phyloP scores from a whole-genome alignment of 2,797 vertebrate genomes.

The Dicrostonyx torquatus region DNA sequence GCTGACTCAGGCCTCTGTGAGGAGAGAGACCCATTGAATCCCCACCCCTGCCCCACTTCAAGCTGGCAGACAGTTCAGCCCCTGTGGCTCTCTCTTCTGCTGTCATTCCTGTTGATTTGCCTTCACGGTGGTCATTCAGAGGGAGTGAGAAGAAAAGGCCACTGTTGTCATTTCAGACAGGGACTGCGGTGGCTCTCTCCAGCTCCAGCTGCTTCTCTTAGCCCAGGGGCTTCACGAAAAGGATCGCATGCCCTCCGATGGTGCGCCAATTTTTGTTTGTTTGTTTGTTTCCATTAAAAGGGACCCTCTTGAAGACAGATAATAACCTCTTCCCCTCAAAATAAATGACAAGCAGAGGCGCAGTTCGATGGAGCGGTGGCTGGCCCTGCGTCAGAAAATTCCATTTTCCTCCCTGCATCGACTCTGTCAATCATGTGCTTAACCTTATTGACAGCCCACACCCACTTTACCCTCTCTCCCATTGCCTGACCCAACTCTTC shows the following conservation, averaged over 20 bases:
- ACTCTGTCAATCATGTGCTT: background rate
- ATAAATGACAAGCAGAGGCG: background rate
- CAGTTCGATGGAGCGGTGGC: background rate
- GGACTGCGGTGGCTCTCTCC: background rate
- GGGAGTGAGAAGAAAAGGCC: constrained; percentile 41
- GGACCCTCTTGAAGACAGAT: constrained; percentile 58
- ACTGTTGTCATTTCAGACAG: constrained; percentile 14
- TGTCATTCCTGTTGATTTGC: constrained; percentile 52
- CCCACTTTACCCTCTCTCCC: background rate
- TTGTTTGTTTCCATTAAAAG: constrained; percentile 59
- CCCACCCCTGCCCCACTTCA: background rate
- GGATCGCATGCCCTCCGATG: background rate
- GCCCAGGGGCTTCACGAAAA: background rate
- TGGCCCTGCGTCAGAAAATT: constrained; percentile 22
- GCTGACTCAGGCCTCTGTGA: background rate
- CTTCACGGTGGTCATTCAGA: constrained; percentile 62
- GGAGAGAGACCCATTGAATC: constrained; percentile 45
- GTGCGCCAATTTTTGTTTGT: constrained; percentile 13
- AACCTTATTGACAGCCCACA: background rate
- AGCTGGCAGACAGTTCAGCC: constrained; percentile 15
- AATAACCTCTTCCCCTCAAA: background rate
- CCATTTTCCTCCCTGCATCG: background rate
- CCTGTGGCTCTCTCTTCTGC: background rate
- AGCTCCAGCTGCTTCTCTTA: background rate
- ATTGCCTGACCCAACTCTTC: background rate